Percentiles rank a stretch among this genome's conserved stretches.
Evolutionary conservation across 2,797 vertebrate species (phyloP).

Genomic region (Epinephelus coioides): DNA sequence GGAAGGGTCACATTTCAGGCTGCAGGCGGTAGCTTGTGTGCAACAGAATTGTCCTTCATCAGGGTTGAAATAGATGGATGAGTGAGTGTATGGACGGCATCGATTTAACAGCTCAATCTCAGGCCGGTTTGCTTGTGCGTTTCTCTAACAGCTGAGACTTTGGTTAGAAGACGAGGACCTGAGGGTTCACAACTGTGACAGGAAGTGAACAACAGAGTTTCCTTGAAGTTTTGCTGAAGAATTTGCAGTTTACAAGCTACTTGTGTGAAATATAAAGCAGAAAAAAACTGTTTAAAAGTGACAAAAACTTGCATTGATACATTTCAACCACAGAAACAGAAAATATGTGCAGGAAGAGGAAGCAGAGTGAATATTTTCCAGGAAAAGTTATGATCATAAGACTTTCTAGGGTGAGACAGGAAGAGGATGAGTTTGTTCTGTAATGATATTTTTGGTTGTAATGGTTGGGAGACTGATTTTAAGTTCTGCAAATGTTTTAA

Average conservation of each 20-base stretch:
- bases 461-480: neutral
- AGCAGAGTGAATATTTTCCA: neutral
- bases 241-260: neutral
- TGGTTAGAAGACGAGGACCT: constrained; percentile 32
- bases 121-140: neutral
- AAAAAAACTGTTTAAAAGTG: neutral
- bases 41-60: constrained; percentile 36
- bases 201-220: constrained; percentile 27
- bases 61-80: constrained; percentile 47
- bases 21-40: constrained; percentile 38
- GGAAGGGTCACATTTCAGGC: constrained; percentile 50
- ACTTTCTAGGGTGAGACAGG: neutral
- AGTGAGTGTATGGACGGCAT: constrained; percentile 33
- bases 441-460: neutral
- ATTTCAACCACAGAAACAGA: neutral
- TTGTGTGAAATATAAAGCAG: constrained; percentile 1
- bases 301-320: neutral
- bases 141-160: constrained; percentile 19
- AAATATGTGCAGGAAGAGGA: neutral
- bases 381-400: neutral
- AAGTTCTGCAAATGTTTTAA: neutral
- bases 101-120: constrained; percentile 14
- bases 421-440: neutral
- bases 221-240: neutral
- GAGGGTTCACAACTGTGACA: constrained; percentile 3